Base-by-base conservation (phyloP, 2,797 vertebrate genomes). In the Hoplostethus mediterraneus region DNA sequence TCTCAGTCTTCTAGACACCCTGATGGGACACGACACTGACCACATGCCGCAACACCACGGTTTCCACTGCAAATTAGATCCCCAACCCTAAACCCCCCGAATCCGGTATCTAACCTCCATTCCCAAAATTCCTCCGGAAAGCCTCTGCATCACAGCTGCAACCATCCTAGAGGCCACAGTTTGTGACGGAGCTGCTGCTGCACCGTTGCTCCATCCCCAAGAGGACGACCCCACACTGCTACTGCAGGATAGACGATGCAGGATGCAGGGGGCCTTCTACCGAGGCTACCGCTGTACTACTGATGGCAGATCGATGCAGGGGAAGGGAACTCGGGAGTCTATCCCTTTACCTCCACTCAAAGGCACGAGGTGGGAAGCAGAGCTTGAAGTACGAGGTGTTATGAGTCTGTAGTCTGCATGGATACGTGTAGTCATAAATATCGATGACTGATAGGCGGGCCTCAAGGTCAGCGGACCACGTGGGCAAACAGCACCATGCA, bases 401-500 rank as follows among this genome's bases (percentile, higher is more conserved):
- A 65, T 16, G 8, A 52, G 31, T 58, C 33, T 44, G 17, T 36
- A 38, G 21, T 75, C 60, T 79, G 81, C 79, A 79, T 61, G 61
- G 82, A 77, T 14, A 68, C 55, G 69, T 13, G 7, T 14, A 21
- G 11, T 3, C 48, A 79, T 86, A 63, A 82, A 82, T 82, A 84
- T 84, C 80, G 64, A 79, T 65, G 64, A 62, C 12, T 47, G 12
- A 75, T 73, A 64, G 81, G 65, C 51, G 63, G 58, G 75, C 75
- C 44, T 76, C 33, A 67, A 70, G 83, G 75, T 87, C 83, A 81
- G 75, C 1, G 2, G 40, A 60, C 63, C 62, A 75, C 65, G 68
- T 74, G 79, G 61, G 63, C 42, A 78, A 84, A 79, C 6, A 55
- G 6, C 5, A 42, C 4, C 0, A 63, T 60, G 61, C 45, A 70